These are phyloP conservation scores for Dendrocopos noguchii DNA, from an alignment of 2,113 vertebrate genomes.

Conservation along the genomic window DNA sequence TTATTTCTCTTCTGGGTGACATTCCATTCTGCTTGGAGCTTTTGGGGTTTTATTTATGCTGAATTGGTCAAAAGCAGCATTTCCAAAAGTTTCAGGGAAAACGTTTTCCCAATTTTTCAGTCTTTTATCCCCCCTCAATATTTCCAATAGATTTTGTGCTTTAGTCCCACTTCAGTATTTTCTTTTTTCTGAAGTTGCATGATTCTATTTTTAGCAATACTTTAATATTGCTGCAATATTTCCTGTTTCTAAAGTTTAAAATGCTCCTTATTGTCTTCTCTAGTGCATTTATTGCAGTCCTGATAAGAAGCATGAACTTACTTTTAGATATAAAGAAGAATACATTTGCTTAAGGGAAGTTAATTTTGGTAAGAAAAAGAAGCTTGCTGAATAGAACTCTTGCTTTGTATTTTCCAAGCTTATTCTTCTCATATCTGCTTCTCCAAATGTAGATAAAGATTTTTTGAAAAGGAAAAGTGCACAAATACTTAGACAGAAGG, in stretches of 20 bases:
- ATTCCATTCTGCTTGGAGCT: neutral
- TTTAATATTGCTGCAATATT: neutral
- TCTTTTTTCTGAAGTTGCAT: neutral
- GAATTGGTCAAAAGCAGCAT: neutral
- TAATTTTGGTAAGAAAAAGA: neutral
- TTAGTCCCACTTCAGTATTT: neutral
- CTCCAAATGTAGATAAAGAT: neutral
- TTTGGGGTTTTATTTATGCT: neutral
- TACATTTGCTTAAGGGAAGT: neutral
- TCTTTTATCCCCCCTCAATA: neutral
- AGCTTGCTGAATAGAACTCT: neutral
- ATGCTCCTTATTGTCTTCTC: neutral
- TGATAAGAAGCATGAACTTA: neutral
- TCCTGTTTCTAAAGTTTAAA: neutral
- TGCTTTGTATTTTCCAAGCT: slow-evolving; percentile 5
- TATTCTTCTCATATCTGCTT: neutral
- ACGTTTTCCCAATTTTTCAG: neutral
- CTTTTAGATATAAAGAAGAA: neutral
- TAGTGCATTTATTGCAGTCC: neutral
- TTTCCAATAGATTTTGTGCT: neutral
- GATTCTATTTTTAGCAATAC: neutral
- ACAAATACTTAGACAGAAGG: neutral
- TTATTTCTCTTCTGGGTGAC: neutral
- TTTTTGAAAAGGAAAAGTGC: neutral
- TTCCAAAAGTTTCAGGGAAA: neutral